Evolutionary conservation across 35 echinoderm and acorn worm genomes (phyloP).

Genomic region (Strongylocentrotus purpuratus): DNA sequence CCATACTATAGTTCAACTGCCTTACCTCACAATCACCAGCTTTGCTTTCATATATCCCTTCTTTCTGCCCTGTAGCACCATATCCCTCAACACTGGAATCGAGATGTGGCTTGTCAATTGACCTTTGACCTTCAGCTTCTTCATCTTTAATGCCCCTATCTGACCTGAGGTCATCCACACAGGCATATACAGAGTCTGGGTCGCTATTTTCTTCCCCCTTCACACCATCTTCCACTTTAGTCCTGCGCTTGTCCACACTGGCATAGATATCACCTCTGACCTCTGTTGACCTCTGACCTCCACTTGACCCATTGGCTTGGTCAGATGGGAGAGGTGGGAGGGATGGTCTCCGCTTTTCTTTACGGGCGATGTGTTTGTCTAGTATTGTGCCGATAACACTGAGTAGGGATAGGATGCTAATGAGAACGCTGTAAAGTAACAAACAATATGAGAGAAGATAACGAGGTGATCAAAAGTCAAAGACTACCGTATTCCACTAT

Average conservation of each 20-base stretch:
- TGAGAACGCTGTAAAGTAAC: background rate
- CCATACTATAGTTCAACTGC: too few species aligned
- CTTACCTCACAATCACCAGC: background rate
- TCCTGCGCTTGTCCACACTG: background rate
- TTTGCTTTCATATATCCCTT: background rate
- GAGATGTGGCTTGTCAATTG: background rate
- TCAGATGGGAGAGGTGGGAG: background rate
- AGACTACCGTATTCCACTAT: too few species aligned
- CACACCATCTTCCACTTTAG: background rate
- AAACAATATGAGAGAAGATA: too few species aligned
- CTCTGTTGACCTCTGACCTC: background rate
- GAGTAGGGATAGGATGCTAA: background rate
- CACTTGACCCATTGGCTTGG: background rate
- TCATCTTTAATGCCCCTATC: background rate
- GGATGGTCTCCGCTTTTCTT: background rate
- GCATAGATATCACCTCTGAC: background rate
- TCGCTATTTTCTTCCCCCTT: background rate
- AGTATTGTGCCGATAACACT: background rate
- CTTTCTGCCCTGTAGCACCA: background rate
- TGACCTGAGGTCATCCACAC: background rate
- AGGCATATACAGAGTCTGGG: background rate
- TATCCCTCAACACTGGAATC: background rate
- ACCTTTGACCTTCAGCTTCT: background rate
- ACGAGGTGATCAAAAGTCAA: too few species aligned
- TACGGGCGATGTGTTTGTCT: constrained; percentile 8